Evolutionary conservation across 2,888 invertebrate genomes (phyloP).

Genomic region (Myathropa florea): DNA sequence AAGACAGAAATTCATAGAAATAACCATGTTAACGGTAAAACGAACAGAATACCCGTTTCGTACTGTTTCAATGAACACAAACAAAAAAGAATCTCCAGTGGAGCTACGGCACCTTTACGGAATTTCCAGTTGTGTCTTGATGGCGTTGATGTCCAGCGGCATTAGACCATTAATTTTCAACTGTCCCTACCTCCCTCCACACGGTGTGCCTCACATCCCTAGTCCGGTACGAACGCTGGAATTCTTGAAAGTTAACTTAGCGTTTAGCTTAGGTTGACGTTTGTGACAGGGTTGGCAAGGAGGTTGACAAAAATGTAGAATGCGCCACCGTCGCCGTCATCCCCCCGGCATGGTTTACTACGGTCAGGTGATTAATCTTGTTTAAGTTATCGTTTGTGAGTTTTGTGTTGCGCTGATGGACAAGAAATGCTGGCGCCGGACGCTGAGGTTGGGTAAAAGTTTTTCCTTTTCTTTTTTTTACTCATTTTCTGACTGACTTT

Average conservation of each 20-base stretch:
- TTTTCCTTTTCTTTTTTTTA: background rate
- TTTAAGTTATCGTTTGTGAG: conserved; percentile 23
- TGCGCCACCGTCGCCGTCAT: background rate
- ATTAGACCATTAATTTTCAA: conserved; percentile 14
- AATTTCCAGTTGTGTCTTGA: background rate
- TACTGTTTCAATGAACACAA: background rate
- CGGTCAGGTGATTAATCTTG: conserved; percentile 19
- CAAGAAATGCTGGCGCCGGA: conserved; percentile 1
- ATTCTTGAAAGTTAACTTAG: conserved; percentile 8
- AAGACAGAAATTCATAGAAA: background rate
- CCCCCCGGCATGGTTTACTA: background rate
- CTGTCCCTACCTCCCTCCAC: background rate
- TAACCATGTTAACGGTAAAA: background rate
- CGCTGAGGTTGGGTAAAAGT: background rate
- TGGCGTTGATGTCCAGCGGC: conserved; percentile 1
- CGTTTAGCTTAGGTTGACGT: conserved; percentile 2
- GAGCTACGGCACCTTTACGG: background rate
- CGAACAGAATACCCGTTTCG: background rate
- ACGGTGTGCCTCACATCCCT: background rate
- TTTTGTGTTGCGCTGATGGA: background rate
- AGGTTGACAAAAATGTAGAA: conserved; percentile 15
- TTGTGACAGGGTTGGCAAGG: background rate
- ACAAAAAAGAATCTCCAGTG: background rate
- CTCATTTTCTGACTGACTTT: background rate
- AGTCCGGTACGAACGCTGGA: background rate